Evolutionary conservation across 2,113 vertebrate species (phyloP), one percentile per base, ranked within the genome.

Genomic region (Muntiacus muntjak): DNA sequence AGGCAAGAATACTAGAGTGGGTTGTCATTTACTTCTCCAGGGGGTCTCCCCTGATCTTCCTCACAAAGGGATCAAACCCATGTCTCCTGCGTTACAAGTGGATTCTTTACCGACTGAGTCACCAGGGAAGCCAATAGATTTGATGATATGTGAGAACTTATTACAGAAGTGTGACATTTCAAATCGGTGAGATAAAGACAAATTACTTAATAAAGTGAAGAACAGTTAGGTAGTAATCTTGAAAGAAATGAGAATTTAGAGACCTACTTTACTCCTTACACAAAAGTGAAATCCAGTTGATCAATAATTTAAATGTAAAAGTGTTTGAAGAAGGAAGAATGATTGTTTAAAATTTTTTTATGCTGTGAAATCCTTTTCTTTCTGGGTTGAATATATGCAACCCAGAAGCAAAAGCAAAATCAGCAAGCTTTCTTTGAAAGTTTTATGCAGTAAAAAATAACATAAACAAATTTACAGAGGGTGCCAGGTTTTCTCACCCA

Each of bases 331-430:
- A 94, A 83, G 25, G 57, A 85, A 94, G 60, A 58, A 40, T 64
- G 40, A 83, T 74, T 81, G 47, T 57, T 92, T 95, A 74, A 40
- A 40, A 40, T 26, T 36, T 64, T 64, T 92, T 88, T 85, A 89
- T 40, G 54, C 47, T 86, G 26, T 67, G n/a, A 92, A 93, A 87
- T 92, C 6, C 5, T 94, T 94, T 92, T 64, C 60, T 67, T 0
- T n/a, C 4, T n/a, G 9, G 9, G 19, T 36, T 92, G 60, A 79
- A 23, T 95, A 85, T 89, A 76, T 23, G 62, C 26, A 93, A 83
- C 47, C n/a, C 36, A 96, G 62, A 96, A 96, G 40, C 50, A 94
- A 97, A 96, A 88, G 36, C 40, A 93, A 90, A 84, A 7, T 45
- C 64, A 74, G 45, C 40, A 92, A 86, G 64, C 58, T 55, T 78